Conservation (phyloP, 2,888 invertebrate species). For the Rhaphigaster nebulosa region DNA sequence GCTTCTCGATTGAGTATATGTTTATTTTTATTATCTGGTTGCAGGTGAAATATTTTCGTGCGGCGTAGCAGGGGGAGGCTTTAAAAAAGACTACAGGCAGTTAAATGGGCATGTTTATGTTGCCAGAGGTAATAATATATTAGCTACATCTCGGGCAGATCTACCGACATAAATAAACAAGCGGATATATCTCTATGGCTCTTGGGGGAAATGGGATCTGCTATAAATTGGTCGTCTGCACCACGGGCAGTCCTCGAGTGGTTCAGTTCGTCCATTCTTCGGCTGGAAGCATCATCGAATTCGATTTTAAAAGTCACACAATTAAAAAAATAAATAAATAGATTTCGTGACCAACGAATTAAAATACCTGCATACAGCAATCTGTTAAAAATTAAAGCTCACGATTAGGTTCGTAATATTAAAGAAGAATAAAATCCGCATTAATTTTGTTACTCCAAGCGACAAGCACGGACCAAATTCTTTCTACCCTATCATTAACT, state of each 20-base stretch:
- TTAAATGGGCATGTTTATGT: background rate
- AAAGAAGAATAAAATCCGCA: too few species aligned
- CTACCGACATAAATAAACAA: background rate
- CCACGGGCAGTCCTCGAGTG: background rate
- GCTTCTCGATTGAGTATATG: background rate
- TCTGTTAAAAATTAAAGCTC: too few species aligned
- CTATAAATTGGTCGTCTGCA: background rate
- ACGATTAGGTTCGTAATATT: too few species aligned
- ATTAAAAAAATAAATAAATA: too few species aligned
- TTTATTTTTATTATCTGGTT: background rate
- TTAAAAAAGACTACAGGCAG: constrained; percentile 9
- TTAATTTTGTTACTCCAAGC: too few species aligned
- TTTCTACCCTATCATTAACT: too few species aligned
- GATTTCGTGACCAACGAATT: too few species aligned
- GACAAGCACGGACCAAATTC: too few species aligned
- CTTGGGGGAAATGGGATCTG: background rate
- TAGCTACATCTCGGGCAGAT: background rate
- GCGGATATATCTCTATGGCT: constrained; percentile 5
- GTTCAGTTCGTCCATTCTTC: too few species aligned
- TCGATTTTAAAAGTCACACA: too few species aligned
- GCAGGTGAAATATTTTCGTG: background rate
- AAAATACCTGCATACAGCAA: too few species aligned
- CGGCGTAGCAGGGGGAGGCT: background rate
- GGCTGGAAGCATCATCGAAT: too few species aligned
- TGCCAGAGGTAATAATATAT: background rate